A percentile compares a stretch with the other conserved stretches of the same genome.
Conservation (phyloP, 1,140 invertebrate species). For the Drosophila ficusphila region DNA sequence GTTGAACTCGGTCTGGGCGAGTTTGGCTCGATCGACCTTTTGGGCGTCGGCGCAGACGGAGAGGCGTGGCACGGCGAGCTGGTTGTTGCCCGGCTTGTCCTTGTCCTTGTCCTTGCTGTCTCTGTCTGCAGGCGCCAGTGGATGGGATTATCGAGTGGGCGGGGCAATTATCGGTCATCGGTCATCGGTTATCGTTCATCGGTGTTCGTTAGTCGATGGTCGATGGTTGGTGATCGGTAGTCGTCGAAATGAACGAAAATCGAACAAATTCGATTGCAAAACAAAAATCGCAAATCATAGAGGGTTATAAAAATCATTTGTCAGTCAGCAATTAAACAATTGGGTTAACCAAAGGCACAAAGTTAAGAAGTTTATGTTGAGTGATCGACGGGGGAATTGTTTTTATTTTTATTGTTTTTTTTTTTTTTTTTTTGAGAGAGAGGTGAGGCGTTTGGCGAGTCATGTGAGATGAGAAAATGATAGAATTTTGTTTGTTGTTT, state of each 20-base stretch:
- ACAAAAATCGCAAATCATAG: constrained; percentile 20
- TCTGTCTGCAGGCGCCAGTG: constrained; percentile 86
- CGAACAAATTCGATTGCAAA: constrained; percentile 13
- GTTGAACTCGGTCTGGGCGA: constrained; percentile 97
- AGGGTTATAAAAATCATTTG: constrained; percentile 4
- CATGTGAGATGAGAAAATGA: constrained; percentile 68
- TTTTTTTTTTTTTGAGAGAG: constrained; percentile 9
- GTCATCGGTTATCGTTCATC: neutral
- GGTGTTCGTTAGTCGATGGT: constrained; percentile 9
- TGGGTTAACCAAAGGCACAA: neutral
- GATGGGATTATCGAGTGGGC: constrained; percentile 14
- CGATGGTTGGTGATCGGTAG: constrained; percentile 7
- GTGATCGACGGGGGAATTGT: neutral
- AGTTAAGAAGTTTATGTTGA: constrained; percentile 19
- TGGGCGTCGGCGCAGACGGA: constrained; percentile 96
- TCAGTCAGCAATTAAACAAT: constrained; percentile 21
- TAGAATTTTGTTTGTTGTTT: constrained; percentile 66
- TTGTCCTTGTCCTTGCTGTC: constrained; percentile 92
- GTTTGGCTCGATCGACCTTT: constrained; percentile 95
- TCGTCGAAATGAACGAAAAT: constrained; percentile 8
- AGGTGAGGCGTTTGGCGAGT: constrained; percentile 18
- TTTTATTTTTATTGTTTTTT: neutral
- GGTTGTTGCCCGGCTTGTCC: constrained; percentile 89
- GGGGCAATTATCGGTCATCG: constrained; percentile 8
- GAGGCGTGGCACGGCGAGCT: constrained; percentile 92